Base-by-base conservation (phyloP, 2,113 vertebrate genomes). In the Meleagris gallopavo region DNA sequence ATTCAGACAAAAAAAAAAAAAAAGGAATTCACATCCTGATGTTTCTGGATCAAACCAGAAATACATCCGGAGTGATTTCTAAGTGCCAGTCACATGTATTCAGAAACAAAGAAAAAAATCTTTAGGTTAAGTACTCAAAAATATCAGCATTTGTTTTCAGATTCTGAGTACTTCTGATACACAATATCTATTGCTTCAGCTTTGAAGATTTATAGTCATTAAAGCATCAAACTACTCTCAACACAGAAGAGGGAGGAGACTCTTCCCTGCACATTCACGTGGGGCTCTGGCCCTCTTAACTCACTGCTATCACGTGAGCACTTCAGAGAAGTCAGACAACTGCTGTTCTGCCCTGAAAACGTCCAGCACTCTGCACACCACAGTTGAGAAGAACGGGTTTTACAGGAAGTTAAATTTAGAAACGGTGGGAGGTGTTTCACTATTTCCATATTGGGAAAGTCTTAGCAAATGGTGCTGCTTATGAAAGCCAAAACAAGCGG, bases 41-140 rank as follows among this genome's bases (percentile, higher is more conserved):
- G 29, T 38, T 93, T 86, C 85, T 94, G 45, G 36, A 86, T 62
- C 64, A 81, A 77, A 73, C 45, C 38, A 94, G 74, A 86, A 95
- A 82, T 8, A 15, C 27, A 84, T 30, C 34, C 41, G 73, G 50
- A 45, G 21, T 13, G 38, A 87, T 17, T 36, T 50, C 79, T 45
- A 6, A 83, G 24, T 0, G 0, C 11, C 61, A 74, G 46, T 25
- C 50, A 38, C 27, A 15, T 1, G 3, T 25, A 67, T 21, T 89
- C 2, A 34, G 62, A 83, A 86, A 80, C 6, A 62, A 65, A 66
- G 8, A 32, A 43, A 43, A 10, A 5, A 83, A 77, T 76, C 46
- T 66, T 67, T 19, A 86, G 50, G 19, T 34, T 55, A 60, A 86
- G 16, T 45, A 74, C 40, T 58, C n/a, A 73, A 83, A 93, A 77